Conservation (phyloP, 2,797 vertebrate genomes). For the Clarias platycephalus region DNA sequence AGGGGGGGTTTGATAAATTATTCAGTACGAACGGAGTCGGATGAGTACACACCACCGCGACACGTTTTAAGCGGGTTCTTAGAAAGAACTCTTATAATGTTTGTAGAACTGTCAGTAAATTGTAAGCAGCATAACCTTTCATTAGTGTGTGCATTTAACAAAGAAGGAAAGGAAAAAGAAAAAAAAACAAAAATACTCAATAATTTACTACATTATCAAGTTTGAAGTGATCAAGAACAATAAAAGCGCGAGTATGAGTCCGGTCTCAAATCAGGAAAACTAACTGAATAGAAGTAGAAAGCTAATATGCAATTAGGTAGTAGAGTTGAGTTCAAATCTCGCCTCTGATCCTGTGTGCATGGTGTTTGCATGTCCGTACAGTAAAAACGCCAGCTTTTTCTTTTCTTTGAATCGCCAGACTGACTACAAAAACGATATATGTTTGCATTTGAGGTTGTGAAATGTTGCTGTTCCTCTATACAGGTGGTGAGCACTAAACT, state of each 20-base stretch:
- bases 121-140: slow-evolving; percentile 72
- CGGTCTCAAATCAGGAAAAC: neutral
- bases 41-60: slow-evolving; percentile 71
- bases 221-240: neutral
- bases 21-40: slow-evolving; percentile 76
- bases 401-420: too few relatives aligned
- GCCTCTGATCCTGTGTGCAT: too few relatives aligned
- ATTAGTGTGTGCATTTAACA: slow-evolving; percentile 66
- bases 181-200: slow-evolving; percentile 7
- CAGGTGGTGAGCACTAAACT: too few relatives aligned
- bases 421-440: too few relatives aligned
- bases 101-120: slow-evolving; percentile 75
- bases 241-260: neutral
- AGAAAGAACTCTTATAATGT: slow-evolving; percentile 71
- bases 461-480: too few relatives aligned
- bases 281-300: neutral
- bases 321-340: too few relatives aligned
- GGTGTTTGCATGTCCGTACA: too few relatives aligned
- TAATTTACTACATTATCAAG: neutral
- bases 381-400: too few relatives aligned
- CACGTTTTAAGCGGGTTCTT: slow-evolving; percentile 78
- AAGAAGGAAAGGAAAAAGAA: neutral
- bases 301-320: neutral
- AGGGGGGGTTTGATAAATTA: slow-evolving; percentile 76
- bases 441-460: too few relatives aligned